Evolutionary conservation across 1,140 invertebrate species (phyloP).

Genomic region (Plodia interpunctella): DNA sequence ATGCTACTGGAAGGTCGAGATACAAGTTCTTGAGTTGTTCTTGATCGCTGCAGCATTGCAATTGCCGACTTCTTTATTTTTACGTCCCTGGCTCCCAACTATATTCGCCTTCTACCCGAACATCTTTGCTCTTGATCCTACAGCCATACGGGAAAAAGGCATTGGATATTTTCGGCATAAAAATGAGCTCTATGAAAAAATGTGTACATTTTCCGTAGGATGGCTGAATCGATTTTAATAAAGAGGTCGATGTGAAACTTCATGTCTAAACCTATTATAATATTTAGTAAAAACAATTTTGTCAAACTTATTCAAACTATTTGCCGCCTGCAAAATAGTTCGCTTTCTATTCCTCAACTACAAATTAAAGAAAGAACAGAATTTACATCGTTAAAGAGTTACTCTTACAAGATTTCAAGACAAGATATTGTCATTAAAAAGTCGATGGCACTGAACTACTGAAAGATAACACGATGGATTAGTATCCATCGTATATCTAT

Average conservation of each 20-base stretch:
- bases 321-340: background rate
- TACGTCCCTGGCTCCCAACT: no score
- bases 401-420: no score
- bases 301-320: background rate
- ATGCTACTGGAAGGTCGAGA: slow-evolving; percentile 17
- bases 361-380: background rate
- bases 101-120: no score
- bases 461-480: no score
- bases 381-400: background rate
- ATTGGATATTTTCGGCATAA: no score
- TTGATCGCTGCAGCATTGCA: slow-evolving; percentile 1
- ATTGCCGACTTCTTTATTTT: background rate
- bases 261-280: background rate
- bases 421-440: no score
- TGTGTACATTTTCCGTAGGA: no score
- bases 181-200: no score
- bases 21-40: background rate
- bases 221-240: background rate
- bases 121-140: no score
- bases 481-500: no score
- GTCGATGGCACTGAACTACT: no score
- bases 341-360: background rate
- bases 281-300: background rate
- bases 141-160: no score
- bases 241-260: background rate